Conservation (phyloP, 1,140 invertebrate species). For the Aricia agestis region DNA sequence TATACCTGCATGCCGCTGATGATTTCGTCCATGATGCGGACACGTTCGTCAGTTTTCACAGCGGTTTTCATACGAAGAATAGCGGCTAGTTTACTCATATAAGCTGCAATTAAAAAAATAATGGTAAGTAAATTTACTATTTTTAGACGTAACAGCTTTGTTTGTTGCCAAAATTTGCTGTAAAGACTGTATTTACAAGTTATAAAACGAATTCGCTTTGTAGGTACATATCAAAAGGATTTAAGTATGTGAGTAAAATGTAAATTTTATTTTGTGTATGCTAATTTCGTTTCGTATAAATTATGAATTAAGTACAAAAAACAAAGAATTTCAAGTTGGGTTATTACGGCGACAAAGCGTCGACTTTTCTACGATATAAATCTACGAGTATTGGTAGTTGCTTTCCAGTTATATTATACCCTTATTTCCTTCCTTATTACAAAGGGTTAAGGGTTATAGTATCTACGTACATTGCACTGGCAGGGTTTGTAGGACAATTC, state of each 20-base stretch:
- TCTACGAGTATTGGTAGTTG: no score
- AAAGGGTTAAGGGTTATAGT: no score
- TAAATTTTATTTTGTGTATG: slow-evolving; percentile 2
- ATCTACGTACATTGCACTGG: slow-evolving; percentile 80
- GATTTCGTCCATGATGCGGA: slow-evolving; percentile 88
- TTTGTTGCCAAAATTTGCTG: neutral
- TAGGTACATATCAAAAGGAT: neutral
- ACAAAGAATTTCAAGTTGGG: neutral
- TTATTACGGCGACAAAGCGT: no score
- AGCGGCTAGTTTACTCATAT: slow-evolving; percentile 79
- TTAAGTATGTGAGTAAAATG: neutral
- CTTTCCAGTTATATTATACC: no score
- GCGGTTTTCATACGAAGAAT: slow-evolving; percentile 79
- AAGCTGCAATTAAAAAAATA: slow-evolving; percentile 65
- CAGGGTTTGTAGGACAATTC: slow-evolving; percentile 79
- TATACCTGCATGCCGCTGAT: slow-evolving; percentile 85
- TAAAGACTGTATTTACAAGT: neutral
- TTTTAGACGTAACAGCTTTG: neutral
- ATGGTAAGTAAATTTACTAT: neutral
- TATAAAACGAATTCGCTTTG: neutral
- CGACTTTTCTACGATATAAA: no score
- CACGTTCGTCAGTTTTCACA: slow-evolving; percentile 82
- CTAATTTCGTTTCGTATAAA: neutral
- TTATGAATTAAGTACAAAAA: neutral
- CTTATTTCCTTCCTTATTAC: no score